Base-by-base conservation (phyloP, 2,797 vertebrate genomes). In the Lepus townsendii region DNA sequence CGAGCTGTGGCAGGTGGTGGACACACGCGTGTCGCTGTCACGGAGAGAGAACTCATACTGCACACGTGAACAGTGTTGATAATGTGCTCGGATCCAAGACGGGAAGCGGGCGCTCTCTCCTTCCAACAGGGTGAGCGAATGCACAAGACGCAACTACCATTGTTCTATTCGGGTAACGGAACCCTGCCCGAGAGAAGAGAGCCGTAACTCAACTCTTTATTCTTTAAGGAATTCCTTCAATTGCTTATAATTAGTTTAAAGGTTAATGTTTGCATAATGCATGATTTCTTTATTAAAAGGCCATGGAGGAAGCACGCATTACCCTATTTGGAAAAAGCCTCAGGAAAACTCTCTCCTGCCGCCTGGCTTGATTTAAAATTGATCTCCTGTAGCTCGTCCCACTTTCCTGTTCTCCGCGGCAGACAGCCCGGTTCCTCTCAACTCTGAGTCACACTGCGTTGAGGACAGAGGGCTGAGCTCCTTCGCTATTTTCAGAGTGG, bases 271-370 rank as follows among this genome's bases (percentile, higher is more conserved):
- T 93, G 95, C 87, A 88, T 85, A 94, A 96, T 71, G 77, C 88
- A 60, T 78, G 90, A 63, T 94, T 90, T 92, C 96, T 88, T 95
- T 96, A 96, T 95, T 88, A 86, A 96, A 95, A 95, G 90, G 92
- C 85, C 65, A 1, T 0, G 7, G 85, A 90, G 71, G 82, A 88
- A 84, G 82, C 63, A 88, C 30, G 62, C 54, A 57, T 79, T 35
- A 79, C 47, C 72, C 52, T 63, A 38, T 65, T 92, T 65, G 69
- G 84, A 90, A 87, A 75, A 52, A 54, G 90, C 87, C 83, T 52
- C 30, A 13, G 93, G 93, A 83, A 77, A 83, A 60, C 47, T 54
- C 77, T 76, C 77, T 60, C 75, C 91, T 2, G 1, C 42, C 60
- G 89, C 83, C 84, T 87, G 11, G 0, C 57, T 83, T 77, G 91